Evolutionary conservation across 2,113 vertebrate genomes (phyloP), one percentile per base, ranked within the genome.

Genomic region (Pygoscelis adeliae): DNA sequence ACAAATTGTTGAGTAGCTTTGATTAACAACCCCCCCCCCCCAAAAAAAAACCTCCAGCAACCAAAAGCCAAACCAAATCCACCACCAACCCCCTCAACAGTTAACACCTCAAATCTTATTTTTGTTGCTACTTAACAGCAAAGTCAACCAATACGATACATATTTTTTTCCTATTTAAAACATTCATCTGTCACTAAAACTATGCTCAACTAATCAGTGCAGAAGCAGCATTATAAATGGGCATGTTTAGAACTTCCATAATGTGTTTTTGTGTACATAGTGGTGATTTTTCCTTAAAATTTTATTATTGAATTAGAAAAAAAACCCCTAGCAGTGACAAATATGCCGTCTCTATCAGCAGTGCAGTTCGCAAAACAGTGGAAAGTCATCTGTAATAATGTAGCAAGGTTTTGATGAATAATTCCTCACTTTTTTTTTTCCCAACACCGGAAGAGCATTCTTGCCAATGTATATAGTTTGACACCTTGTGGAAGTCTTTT

Each of bases 191-290:
- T 62, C 40, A 83, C 84, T 93, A 90, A 73, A 84, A 34, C 69
- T 93, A 82, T 46, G 26, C 13, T 92, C 56, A 87, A 34, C 83
- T 90, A 76, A 91, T 67, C 69, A 66, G 78, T 88, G 74, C 66
- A 96, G 78, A 97, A 91, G 55, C 73, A 94, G 83, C 38, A 47
- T 58, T 85, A 62, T 73, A 91, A 94, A 76, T 83, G 70, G 89
- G 87, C 90, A 95, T 30, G 30, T 91, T 89, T 42, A 59, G 49
- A 94, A 80, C 30, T 67, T 95, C 34, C 14, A 1, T 50, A 83
- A 84, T 22, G 32, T 2, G 38, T 78, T 89, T 77, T 84, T 85
- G 71, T 61, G n/a, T 74, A 87, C 40, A 77, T 34, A 92, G 40
- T 71, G 20, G 69, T 66, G 73, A 82, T 50, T 94, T 79, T 62